Evolutionary conservation across 2,888 invertebrate species (phyloP).

Genomic region (Dicranocentrus wangi): DNA sequence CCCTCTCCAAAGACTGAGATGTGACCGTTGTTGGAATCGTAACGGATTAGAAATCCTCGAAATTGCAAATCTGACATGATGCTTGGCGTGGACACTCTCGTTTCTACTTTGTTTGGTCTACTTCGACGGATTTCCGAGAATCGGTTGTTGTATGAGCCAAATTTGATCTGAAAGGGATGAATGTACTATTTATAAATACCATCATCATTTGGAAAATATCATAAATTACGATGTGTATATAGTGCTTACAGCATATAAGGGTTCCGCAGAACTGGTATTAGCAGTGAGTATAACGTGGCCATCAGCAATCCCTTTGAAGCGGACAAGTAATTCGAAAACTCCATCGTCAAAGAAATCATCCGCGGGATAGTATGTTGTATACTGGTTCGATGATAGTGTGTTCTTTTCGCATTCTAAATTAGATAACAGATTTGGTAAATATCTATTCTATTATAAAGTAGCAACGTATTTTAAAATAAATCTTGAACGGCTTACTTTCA

Average conservation of each 20-base stretch:
- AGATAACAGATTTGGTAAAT: too few species aligned
- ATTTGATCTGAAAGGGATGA: conserved; percentile 54
- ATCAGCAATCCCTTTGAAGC: conserved; percentile 68
- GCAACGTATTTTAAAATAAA: too few species aligned
- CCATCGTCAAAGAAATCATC: conserved; percentile 52
- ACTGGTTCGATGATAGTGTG: conserved; percentile 48
- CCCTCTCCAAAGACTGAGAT: conserved; percentile 66
- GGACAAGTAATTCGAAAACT: conserved; percentile 59
- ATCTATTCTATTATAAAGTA: too few species aligned
- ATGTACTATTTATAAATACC: conserved; percentile 6
- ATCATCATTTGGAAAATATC: conserved; percentile 9
- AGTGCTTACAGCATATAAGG: conserved; percentile 58
- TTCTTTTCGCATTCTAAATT: conserved; percentile 64
- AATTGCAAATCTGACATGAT: conserved; percentile 68
- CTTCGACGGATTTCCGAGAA: conserved; percentile 66
- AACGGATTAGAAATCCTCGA: conserved; percentile 68
- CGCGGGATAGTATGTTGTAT: conserved; percentile 52
- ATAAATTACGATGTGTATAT: too few species aligned
- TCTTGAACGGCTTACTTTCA: conserved; percentile 67
- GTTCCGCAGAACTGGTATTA: conserved; percentile 51
- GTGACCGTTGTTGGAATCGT: conserved; percentile 58
- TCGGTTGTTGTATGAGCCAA: conserved; percentile 70
- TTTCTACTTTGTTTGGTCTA: conserved; percentile 49
- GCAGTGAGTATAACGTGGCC: conserved; percentile 61
- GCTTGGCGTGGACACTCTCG: conserved; percentile 60